A percentile compares a stretch with the other conserved stretches of the same genome.
Evolutionary conservation across 2,113 vertebrate species (phyloP).

Genomic region (Tetrao urogallus): DNA sequence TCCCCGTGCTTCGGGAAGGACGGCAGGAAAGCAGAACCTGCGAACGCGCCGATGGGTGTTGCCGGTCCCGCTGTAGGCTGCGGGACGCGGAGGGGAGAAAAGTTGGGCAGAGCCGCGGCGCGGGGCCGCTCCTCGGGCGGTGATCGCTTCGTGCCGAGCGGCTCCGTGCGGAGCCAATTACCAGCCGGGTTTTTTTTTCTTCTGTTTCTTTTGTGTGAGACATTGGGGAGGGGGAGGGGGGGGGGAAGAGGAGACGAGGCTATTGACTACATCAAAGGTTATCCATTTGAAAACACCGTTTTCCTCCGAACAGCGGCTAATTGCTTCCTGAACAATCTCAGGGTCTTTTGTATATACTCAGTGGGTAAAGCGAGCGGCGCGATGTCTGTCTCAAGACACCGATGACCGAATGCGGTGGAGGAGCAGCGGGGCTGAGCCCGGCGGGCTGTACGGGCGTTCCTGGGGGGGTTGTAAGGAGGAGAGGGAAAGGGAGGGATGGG

Average conservation of each 20-base stretch:
- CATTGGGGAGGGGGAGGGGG: neutral
- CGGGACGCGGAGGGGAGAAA: conserved; percentile 47
- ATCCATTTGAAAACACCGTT: conserved; percentile 75
- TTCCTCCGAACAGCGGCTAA: conserved; percentile 67
- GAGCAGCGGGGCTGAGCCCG: conserved; percentile 32
- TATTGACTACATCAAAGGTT: conserved; percentile 78
- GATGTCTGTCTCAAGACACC: conserved; percentile 47
- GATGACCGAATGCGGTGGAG: conserved; percentile 20
- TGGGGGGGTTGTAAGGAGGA: conserved; percentile 1
- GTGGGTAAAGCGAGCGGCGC: conserved; percentile 68
- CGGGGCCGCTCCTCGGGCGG: neutral
- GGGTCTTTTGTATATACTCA: conserved; percentile 74
- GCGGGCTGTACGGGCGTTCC: conserved; percentile 46
- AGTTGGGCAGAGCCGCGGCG: conserved; percentile 60
- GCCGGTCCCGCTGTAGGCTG: neutral
- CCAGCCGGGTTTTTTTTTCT: neutral
- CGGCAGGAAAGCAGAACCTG: conserved; percentile 56
- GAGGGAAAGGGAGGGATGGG: neutral
- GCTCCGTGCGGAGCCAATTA: conserved; percentile 3
- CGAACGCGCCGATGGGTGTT: conserved; percentile 33
- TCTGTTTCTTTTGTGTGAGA: neutral
- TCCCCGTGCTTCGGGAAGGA: conserved; percentile 35
- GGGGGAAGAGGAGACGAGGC: conserved; percentile 34
- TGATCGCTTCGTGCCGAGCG: conserved; percentile 31
- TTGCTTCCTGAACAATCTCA: conserved; percentile 76